A percentile compares a stretch with the other conserved stretches of the same genome.
phyloP scores from a whole-genome alignment of 1,140 invertebrate genomes.

The Drosophila sturtevanti region DNA sequence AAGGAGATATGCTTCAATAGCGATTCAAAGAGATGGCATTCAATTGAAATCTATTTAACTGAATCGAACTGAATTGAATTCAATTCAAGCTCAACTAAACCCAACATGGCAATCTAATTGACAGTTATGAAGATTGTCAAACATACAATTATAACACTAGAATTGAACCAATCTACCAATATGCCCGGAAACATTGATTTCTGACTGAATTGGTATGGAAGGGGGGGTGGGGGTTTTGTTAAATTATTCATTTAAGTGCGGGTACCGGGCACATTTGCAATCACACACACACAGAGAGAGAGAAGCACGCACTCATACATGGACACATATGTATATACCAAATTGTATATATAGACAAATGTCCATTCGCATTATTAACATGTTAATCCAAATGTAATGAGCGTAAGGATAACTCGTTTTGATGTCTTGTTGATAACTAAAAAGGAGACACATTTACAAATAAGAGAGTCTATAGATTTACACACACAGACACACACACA shows the following conservation, averaged over 20 bases:
- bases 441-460: background rate
- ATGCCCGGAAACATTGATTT: constrained; percentile 47
- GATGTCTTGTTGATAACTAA: constrained; percentile 45
- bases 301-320: background rate
- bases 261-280: constrained; percentile 29
- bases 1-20: background rate
- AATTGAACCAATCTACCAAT: constrained; percentile 52
- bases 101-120: constrained; percentile 68
- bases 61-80: background rate
- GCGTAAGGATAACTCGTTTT: constrained; percentile 71
- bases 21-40: background rate
- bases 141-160: constrained; percentile 77
- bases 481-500: background rate
- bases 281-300: constrained; percentile 10
- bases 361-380: constrained; percentile 67
- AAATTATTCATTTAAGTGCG: constrained; percentile 52
- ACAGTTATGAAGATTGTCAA: constrained; percentile 81
- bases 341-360: background rate
- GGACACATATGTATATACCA: background rate
- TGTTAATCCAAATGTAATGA: constrained; percentile 81
- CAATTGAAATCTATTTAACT: background rate
- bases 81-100: constrained; percentile 4
- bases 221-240: constrained; percentile 33
- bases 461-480: constrained; percentile 4
- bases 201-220: background rate